phyloP scores from a whole-genome alignment of 2,113 vertebrate genomes.

The Tenrec ecaudatus region DNA sequence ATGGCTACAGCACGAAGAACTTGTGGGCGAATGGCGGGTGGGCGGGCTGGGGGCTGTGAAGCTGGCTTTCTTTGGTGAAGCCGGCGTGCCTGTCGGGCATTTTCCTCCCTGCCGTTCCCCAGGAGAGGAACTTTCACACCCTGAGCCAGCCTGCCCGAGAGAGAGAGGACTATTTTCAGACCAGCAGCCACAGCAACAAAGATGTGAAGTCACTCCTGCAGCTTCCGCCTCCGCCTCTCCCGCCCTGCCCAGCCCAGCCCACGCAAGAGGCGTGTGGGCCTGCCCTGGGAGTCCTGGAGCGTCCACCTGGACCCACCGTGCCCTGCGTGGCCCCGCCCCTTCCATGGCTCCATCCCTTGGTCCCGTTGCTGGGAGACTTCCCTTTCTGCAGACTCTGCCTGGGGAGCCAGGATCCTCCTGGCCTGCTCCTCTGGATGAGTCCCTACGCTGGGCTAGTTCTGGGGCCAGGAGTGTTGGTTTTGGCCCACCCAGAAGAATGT shows the following conservation, averaged over 20 bases:
- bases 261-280: background rate
- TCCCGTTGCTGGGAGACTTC: background rate
- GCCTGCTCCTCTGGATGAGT: background rate
- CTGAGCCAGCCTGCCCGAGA: conserved; percentile 65
- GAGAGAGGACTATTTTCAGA: conserved; percentile 79
- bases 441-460: fast-evolving
- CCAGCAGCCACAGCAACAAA: conserved; percentile 72
- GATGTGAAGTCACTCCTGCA: conserved; percentile 73
- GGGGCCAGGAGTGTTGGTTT: background rate
- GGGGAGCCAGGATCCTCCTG: background rate
- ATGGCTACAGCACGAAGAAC: background rate
- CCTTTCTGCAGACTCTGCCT: background rate
- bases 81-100: conserved; percentile 28
- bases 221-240: background rate
- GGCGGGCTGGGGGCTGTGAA: background rate
- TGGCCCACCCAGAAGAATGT: background rate
- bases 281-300: background rate
- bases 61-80: background rate
- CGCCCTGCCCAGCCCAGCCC: background rate
- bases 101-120: conserved; percentile 59
- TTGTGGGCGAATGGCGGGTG: background rate
- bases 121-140: conserved; percentile 78
- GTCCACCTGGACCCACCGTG: fast-evolving
- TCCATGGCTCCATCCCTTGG: background rate
- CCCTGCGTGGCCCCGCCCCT: background rate